Percentiles rank a stretch among this genome's conserved stretches.
These are phyloP conservation scores for Cervus canadensis DNA, from an alignment of 2,113 vertebrate genomes.

Conservation along the genomic window DNA sequence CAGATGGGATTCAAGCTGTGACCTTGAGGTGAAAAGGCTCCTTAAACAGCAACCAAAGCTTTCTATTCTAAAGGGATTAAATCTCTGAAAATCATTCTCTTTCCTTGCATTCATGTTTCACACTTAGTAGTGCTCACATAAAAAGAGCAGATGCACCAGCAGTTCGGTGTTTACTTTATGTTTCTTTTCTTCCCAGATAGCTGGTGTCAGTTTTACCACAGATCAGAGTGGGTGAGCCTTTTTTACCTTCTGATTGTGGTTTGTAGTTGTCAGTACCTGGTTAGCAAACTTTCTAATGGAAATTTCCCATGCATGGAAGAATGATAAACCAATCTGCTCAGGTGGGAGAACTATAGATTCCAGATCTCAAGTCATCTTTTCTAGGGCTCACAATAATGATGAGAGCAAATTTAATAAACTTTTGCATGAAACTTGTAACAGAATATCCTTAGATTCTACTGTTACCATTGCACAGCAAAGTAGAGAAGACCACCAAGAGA, in stretches of 20 bases:
- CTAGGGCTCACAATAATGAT: constrained; percentile 23
- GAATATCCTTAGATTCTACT: background rate
- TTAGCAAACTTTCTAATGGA: constrained; percentile 58
- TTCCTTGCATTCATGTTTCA: constrained; percentile 56
- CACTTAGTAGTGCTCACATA: constrained; percentile 40
- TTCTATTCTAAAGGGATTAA: constrained; percentile 58
- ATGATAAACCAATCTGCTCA: constrained; percentile 44
- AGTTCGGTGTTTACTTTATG: constrained; percentile 29
- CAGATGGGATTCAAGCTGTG: constrained; percentile 14
- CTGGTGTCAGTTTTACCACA: constrained; percentile 1
- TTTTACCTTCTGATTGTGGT: constrained; percentile 41
- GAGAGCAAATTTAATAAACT: constrained; percentile 58
- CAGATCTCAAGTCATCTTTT: background rate
- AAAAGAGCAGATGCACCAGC: constrained; percentile 3
- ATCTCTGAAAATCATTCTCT: constrained; percentile 56
- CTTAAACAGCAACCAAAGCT: constrained; percentile 49
- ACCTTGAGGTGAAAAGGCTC: constrained; percentile 66
- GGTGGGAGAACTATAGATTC: background rate
- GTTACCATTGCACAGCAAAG: background rate
- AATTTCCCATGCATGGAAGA: constrained; percentile 29
- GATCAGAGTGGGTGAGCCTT: constrained; percentile 23
- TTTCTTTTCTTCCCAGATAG: constrained; percentile 54
- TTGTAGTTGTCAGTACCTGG: constrained; percentile 51
- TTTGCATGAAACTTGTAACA: constrained; percentile 29
- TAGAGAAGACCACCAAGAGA: background rate